phyloP scores from a whole-genome alignment of 2,113 vertebrate species.

The Zapornia atra region DNA sequence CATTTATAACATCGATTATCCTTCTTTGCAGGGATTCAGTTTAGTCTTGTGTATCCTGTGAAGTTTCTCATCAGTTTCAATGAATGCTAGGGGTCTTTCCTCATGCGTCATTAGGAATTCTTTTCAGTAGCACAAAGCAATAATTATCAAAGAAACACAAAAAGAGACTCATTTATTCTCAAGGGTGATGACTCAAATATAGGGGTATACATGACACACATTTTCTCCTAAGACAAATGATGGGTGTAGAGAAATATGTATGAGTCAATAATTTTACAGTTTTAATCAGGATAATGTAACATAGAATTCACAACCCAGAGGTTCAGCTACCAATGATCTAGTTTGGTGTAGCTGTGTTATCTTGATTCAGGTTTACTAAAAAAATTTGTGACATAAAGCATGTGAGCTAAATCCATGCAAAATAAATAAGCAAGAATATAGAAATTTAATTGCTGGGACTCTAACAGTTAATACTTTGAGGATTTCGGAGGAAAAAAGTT shows the following conservation, averaged over 20 bases:
- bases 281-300: neutral
- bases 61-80: neutral
- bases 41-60: neutral
- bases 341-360: neutral
- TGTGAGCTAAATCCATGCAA: neutral
- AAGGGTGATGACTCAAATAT: neutral
- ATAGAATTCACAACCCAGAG: neutral
- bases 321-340: neutral
- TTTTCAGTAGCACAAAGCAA: neutral
- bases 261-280: neutral
- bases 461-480: neutral
- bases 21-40: neutral
- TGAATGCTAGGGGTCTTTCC: neutral
- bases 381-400: neutral
- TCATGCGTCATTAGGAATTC: neutral
- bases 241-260: neutral
- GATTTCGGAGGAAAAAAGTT: neutral
- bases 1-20: no score
- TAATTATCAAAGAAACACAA: neutral
- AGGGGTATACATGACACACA: accelerated
- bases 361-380: neutral
- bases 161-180: neutral
- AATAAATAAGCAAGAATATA: neutral
- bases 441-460: neutral
- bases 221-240: neutral